Percentiles rank a stretch among this genome's conserved stretches.
Evolutionary conservation across 2,113 vertebrate species (phyloP).

Genomic region (Triplophysa tibetana): DNA sequence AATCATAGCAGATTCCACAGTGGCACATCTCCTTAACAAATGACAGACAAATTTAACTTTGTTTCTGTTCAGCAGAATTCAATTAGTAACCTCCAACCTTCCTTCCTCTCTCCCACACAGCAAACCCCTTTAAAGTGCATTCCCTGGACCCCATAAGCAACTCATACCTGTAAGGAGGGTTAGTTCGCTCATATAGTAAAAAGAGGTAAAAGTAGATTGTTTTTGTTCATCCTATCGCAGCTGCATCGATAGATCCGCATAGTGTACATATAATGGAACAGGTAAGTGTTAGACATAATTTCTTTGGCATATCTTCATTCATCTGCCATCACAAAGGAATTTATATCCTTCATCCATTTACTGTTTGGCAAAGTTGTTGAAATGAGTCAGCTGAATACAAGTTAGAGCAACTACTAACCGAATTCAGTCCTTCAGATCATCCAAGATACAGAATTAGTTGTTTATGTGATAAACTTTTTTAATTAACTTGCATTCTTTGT

Average conservation of each 20-base stretch:
- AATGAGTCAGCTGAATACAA: slow-evolving; percentile 23
- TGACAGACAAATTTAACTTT: slow-evolving; percentile 71
- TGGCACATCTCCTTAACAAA: slow-evolving; percentile 80
- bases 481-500: background rate
- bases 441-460: slow-evolving; percentile 3
- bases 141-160: slow-evolving; percentile 11
- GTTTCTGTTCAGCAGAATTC: slow-evolving; percentile 71
- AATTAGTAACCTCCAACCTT: slow-evolving; percentile 56
- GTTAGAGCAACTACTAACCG: slow-evolving; percentile 13
- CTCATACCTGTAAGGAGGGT: background rate
- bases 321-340: background rate
- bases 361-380: slow-evolving; percentile 2
- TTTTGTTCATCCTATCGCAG: background rate
- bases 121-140: slow-evolving; percentile 16
- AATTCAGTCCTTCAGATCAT: background rate
- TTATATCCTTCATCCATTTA: background rate
- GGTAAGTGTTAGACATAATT: background rate
- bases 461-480: slow-evolving; percentile 3
- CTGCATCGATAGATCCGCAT: background rate
- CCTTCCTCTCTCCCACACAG: slow-evolving; percentile 6
- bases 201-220: background rate
- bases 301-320: background rate
- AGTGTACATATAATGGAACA: background rate
- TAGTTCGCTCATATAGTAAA: background rate
- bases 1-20: slow-evolving; percentile 71